Conservation (phyloP, 2,797 vertebrate species). For the Chloroceryle amazona region DNA sequence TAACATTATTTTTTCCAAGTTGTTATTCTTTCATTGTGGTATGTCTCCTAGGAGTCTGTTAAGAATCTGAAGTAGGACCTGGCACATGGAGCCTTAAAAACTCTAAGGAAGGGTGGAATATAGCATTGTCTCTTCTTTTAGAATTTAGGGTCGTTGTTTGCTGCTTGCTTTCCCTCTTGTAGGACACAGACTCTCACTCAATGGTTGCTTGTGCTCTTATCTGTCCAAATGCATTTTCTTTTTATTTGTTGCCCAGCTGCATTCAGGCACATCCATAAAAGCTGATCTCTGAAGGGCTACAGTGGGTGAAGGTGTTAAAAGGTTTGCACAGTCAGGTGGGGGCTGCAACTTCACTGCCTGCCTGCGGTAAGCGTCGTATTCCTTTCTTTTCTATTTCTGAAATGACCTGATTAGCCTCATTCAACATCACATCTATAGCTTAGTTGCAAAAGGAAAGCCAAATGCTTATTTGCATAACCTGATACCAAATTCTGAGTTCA, state of each 20-base stretch:
- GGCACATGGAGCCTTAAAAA: neutral
- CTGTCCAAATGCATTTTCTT: neutral
- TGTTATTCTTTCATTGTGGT: neutral
- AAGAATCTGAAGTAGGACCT: neutral
- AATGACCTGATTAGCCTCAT: neutral
- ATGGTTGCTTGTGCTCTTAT: neutral
- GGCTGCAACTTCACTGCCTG: neutral
- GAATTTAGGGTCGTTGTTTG: neutral
- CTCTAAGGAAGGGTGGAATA: neutral
- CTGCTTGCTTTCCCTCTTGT: neutral
- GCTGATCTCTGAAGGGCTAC: neutral
- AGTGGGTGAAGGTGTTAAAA: neutral
- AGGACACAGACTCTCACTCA: neutral
- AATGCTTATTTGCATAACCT: neutral
- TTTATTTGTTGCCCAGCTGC: neutral
- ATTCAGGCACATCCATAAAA: neutral
- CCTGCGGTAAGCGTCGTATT: neutral
- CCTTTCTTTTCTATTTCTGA: neutral
- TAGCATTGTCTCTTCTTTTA: neutral
- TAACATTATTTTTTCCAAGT: neutral
- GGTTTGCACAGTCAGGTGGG: neutral
- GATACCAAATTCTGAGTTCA: neutral
- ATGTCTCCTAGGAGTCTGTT: neutral
- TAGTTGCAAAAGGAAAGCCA: neutral
- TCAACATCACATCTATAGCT: neutral